Conservation (phyloP, 1,140 invertebrate genomes). For the Camponotus pennsylvanicus region DNA sequence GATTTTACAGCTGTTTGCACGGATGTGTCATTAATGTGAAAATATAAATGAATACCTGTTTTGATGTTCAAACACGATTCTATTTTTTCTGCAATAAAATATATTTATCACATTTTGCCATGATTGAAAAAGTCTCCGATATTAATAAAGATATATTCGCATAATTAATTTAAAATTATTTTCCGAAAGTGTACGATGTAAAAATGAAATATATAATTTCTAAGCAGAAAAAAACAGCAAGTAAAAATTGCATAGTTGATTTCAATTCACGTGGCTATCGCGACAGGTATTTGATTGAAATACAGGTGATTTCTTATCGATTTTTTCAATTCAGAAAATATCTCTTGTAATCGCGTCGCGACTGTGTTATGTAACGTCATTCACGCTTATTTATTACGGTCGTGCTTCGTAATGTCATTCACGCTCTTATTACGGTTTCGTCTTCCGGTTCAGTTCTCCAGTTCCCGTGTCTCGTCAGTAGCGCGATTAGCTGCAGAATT, state of each 20-base stretch:
- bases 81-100: background rate
- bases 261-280: background rate
- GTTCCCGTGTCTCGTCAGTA: conserved; percentile 2
- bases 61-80: background rate
- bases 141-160: background rate
- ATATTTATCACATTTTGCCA: background rate
- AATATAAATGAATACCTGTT: background rate
- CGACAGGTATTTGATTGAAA: background rate
- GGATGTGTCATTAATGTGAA: background rate
- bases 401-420: conserved; percentile 10
- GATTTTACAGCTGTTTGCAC: background rate
- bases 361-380: conserved; percentile 23
- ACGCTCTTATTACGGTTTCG: background rate
- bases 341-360: conserved; percentile 18
- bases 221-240: background rate
- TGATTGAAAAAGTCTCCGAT: background rate
- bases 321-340: conserved; percentile 1
- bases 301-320: background rate
- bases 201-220: too few relatives aligned
- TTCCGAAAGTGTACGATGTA: too few relatives aligned
- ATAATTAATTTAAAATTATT: conserved; percentile 1
- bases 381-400: background rate
- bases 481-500: conserved; percentile 60
- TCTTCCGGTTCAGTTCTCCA: conserved; percentile 59
- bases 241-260: too few relatives aligned